Conservation (phyloP, 2,113 vertebrate species). For the Brienomyrus longianalis region DNA sequence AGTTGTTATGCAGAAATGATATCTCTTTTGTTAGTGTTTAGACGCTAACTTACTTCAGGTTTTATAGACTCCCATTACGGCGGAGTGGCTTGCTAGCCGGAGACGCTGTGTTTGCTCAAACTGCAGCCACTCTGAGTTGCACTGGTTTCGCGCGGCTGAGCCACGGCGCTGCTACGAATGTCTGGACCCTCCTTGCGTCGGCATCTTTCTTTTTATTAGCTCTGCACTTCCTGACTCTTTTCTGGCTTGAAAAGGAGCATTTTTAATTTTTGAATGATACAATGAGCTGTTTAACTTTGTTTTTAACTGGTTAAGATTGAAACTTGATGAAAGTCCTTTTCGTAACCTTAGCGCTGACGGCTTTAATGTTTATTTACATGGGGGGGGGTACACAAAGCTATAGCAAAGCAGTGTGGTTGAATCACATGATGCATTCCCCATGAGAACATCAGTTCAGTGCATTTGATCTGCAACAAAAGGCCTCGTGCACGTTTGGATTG, state of each 20-base stretch:
- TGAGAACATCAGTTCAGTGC: background rate
- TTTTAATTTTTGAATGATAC: background rate
- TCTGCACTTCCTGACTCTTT: background rate
- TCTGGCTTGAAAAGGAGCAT: background rate
- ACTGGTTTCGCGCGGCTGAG: background rate
- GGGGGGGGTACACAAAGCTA: background rate
- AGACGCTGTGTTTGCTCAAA: background rate
- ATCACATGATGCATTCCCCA: background rate
- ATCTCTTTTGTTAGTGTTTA: background rate
- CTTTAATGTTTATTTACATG: background rate
- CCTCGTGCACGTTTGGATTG: background rate
- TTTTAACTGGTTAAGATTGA: background rate
- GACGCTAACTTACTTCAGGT: background rate
- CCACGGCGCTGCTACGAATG: background rate
- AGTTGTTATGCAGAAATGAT: constrained; percentile 9
- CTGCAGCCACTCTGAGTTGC: background rate
- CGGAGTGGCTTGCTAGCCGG: background rate
- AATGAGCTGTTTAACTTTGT: background rate
- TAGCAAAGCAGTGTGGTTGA: background rate
- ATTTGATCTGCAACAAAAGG: background rate
- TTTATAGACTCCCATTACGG: background rate
- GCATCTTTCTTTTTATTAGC: background rate
- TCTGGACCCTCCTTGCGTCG: background rate
- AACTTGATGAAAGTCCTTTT: background rate
- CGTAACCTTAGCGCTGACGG: background rate